Evolutionary conservation across 2,113 vertebrate genomes (phyloP).

Genomic region (Xenopus borealis): DNA sequence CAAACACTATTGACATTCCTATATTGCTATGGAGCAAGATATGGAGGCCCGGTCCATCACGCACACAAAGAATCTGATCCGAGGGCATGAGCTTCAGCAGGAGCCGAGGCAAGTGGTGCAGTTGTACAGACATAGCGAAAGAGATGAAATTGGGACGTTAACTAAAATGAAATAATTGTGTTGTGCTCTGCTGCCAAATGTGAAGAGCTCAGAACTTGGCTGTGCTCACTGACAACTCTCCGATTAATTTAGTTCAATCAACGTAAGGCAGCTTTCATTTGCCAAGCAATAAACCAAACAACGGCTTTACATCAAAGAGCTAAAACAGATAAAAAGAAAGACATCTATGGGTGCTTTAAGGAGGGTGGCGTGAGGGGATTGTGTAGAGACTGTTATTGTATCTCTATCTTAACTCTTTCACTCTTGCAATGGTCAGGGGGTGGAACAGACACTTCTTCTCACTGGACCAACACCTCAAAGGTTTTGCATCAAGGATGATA

Average conservation of each 20-base stretch:
- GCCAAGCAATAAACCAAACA: constrained; percentile 68
- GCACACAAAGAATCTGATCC: too few species aligned
- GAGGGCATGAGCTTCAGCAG: too few species aligned
- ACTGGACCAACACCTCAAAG: too few species aligned
- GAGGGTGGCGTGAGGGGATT: not conserved
- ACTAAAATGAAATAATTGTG: constrained; percentile 4
- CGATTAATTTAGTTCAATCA: constrained; percentile 79
- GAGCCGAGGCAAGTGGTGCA: too few species aligned
- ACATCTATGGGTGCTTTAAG: constrained; percentile 5
- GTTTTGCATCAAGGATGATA: too few species aligned
- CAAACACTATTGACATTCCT: too few species aligned
- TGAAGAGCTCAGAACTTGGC: constrained; percentile 34
- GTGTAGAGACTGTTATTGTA: not conserved
- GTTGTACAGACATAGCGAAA: not conserved
- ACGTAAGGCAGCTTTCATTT: constrained; percentile 73
- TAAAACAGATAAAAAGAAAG: constrained; percentile 63
- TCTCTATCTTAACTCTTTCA: constrained; percentile 27
- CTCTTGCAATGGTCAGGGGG: not conserved
- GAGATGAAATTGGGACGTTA: not conserved
- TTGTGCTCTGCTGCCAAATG: constrained; percentile 1
- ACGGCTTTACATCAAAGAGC: constrained; percentile 71
- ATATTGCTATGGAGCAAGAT: too few species aligned
- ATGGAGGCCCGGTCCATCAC: too few species aligned
- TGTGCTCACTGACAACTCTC: constrained; percentile 39
- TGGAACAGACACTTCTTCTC: too few species aligned